Percentiles rank a stretch among this genome's conserved stretches.
Evolutionary conservation across 2,797 vertebrate species (phyloP).

Genomic region (Limosa lapponica): DNA sequence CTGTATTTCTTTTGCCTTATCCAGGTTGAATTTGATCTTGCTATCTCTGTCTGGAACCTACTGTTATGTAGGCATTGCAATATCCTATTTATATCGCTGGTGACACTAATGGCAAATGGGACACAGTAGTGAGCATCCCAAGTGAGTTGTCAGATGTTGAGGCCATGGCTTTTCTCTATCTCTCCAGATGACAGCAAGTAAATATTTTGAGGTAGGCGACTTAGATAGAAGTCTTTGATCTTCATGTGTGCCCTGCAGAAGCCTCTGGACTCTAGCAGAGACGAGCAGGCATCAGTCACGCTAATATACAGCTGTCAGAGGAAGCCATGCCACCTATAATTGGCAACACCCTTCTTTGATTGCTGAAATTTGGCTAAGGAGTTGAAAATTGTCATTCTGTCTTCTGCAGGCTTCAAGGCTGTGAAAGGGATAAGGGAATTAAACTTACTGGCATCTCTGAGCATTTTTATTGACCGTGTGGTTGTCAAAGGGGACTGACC

Average conservation of each 20-base stretch:
- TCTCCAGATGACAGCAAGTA: conserved; percentile 61
- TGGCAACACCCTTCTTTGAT: neutral
- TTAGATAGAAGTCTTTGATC: conserved; percentile 65
- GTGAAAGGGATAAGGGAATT: neutral
- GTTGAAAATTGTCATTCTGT: neutral
- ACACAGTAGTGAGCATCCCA: neutral
- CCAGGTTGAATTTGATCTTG: neutral
- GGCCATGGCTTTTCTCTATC: conserved; percentile 56
- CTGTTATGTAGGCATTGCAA: neutral
- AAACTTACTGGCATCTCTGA: neutral
- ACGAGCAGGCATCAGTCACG: neutral
- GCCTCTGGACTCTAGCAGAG: conserved; percentile 18
- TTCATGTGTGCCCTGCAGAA: conserved; percentile 37
- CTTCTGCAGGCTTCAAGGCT: neutral
- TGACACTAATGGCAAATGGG: neutral
- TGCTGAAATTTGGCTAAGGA: neutral
- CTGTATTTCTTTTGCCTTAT: conserved; percentile 8
- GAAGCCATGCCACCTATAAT: neutral
- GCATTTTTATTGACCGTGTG: neutral
- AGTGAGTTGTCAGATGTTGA: conserved; percentile 46
- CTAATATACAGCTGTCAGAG: conserved; percentile 2
- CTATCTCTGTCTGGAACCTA: neutral
- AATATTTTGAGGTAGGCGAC: conserved; percentile 61
- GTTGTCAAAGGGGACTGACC: conserved; percentile 49
- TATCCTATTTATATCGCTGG: conserved; percentile 21